Conservation (phyloP, 2,113 vertebrate genomes). For the Heteronetta atricapilla region DNA sequence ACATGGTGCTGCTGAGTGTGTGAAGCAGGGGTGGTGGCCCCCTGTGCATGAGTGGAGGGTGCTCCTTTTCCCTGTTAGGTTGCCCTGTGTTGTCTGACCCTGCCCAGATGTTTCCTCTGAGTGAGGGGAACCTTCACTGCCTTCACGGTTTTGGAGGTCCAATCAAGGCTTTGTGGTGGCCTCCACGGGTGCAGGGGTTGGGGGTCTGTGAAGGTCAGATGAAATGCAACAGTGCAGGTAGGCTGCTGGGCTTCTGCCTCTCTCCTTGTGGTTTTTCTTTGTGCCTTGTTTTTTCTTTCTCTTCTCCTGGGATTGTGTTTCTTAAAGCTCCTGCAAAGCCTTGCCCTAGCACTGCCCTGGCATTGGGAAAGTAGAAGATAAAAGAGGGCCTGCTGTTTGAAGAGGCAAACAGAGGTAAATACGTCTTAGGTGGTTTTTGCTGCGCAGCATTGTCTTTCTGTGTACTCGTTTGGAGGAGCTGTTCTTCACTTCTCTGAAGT, state of each 20-base stretch:
- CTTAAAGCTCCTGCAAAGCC: neutral
- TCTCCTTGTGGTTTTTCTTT: neutral
- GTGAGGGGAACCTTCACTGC: neutral
- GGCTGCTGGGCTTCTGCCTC: neutral
- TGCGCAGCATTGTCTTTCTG: neutral
- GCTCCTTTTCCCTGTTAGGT: neutral
- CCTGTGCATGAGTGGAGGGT: neutral
- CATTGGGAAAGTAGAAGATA: neutral
- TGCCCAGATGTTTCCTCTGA: neutral
- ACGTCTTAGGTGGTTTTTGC: neutral
- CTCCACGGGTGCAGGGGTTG: neutral
- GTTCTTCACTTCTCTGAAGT: slow-evolving; percentile 17
- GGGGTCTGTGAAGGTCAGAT: neutral
- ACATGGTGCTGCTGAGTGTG: neutral
- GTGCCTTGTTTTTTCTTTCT: neutral
- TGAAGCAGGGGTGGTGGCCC: fast-evolving
- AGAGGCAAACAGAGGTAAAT: neutral
- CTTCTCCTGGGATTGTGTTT: neutral
- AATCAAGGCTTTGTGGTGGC: neutral
- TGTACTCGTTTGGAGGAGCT: neutral
- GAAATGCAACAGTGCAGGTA: neutral
- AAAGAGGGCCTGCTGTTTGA: neutral
- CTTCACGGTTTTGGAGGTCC: neutral
- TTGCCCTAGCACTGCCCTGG: neutral
- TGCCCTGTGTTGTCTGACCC: neutral